phyloP scores from a whole-genome alignment of 2,888 invertebrate genomes.

The Piscicola geometra region DNA sequence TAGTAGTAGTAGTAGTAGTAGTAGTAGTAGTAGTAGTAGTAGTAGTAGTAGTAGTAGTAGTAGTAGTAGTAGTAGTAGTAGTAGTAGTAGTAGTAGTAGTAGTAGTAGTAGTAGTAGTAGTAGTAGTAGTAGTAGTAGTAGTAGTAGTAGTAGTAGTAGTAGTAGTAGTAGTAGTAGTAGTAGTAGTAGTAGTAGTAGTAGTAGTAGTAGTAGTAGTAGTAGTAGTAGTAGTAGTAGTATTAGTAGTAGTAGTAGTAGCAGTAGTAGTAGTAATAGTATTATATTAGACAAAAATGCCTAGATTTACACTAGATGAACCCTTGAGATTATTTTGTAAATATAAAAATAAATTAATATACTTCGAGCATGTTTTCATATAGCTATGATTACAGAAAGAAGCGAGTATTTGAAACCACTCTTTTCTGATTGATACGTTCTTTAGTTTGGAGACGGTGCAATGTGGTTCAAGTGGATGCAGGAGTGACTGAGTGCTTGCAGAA shows the following conservation, averaged over 20 bases:
- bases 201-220: constrained; percentile 29
- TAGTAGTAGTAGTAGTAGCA: constrained; percentile 13
- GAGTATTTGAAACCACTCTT: too few species aligned
- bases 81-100: constrained; percentile 18
- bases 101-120: constrained; percentile 24
- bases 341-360: too few species aligned
- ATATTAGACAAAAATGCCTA: too few species aligned
- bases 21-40: constrained; percentile 13
- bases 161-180: constrained; percentile 32
- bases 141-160: constrained; percentile 32
- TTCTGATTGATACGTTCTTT: too few species aligned
- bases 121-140: constrained; percentile 29
- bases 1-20: constrained; percentile 9
- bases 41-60: constrained; percentile 21
- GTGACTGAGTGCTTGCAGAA: too few species aligned
- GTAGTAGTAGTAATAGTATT: constrained; percentile 14
- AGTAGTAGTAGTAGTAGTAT: constrained; percentile 10
- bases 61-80: constrained; percentile 10
- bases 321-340: too few species aligned
- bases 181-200: constrained; percentile 31
- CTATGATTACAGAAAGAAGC: too few species aligned
- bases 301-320: too few species aligned
- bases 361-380: too few species aligned
- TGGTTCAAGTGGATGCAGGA: too few species aligned
- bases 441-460: too few species aligned